phyloP scores from a whole-genome alignment of 92 coral and sea anemone genomes.

The Ricordea florida region DNA sequence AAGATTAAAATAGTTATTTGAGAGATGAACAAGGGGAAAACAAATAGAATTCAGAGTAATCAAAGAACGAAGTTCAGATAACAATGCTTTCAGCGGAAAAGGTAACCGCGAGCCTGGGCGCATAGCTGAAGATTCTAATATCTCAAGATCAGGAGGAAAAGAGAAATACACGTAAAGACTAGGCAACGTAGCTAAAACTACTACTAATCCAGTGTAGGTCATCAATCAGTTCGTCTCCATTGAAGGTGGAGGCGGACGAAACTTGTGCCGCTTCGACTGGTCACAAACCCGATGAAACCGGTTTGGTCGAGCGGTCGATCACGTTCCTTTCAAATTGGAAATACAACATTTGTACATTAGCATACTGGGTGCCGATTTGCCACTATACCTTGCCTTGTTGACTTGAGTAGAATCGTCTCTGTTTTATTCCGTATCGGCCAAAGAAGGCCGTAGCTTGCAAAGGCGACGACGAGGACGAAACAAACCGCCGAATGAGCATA shows the following conservation, averaged over 20 bases:
- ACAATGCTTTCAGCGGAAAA: no score
- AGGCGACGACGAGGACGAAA: conserved; percentile 27
- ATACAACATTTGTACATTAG: conserved; percentile 43
- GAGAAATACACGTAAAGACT: no score
- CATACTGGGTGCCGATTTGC: not conserved
- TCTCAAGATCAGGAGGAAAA: no score
- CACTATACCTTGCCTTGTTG: conserved; percentile 20
- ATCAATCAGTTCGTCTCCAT: conserved; percentile 47
- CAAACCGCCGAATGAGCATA: conserved; percentile 42
- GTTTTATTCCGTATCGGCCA: conserved; percentile 21
- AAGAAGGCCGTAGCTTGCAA: conserved; percentile 42
- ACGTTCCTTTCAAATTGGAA: conserved; percentile 12
- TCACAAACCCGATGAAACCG: conserved; percentile 44
- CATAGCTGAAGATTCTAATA: no score
- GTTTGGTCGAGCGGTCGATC: conserved; percentile 49
- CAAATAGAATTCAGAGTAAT: not conserved
- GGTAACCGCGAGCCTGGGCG: no score
- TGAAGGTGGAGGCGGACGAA: conserved; percentile 34
- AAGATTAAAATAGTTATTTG: no score
- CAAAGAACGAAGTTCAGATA: not conserved
- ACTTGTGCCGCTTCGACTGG: conserved; percentile 49
- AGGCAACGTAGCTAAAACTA: no score
- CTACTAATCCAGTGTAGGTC: no score
- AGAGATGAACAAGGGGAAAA: not conserved
- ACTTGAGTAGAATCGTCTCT: conserved; percentile 18